These are phyloP conservation scores for Acanthoscelides obtectus DNA, from an alignment of 2,888 invertebrate species.

Conservation along the genomic window DNA sequence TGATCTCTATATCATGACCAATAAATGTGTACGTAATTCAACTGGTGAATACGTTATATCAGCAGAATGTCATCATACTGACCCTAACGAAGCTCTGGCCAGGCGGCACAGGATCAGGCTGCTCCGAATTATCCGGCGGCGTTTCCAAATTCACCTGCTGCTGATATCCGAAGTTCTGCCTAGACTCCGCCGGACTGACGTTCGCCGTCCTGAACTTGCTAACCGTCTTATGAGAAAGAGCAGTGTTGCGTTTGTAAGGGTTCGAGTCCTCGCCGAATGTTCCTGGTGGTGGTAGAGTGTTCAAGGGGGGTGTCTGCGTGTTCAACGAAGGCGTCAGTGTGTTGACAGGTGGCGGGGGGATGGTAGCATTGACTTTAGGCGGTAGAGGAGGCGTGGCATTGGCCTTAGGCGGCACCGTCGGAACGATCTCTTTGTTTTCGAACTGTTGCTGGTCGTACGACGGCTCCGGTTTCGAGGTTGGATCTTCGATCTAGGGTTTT, in stretches of 20 bases:
- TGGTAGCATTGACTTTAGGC: conserved; percentile 24
- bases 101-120: conserved; percentile 49
- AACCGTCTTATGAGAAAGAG: conserved; percentile 49
- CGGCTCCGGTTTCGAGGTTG: neutral
- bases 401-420: conserved; percentile 25
- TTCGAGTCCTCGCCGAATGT: conserved; percentile 31
- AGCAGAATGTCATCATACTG: no score
- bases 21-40: no score
- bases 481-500: neutral
- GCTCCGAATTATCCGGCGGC: conserved; percentile 64
- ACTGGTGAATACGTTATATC: no score
- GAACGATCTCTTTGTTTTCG: conserved; percentile 34
- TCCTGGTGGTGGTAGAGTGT: conserved; percentile 20
- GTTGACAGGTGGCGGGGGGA: neutral
- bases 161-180: conserved; percentile 15
- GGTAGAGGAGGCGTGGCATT: conserved; percentile 40
- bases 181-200: conserved; percentile 24
- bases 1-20: no score
- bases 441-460: neutral
- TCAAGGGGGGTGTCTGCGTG: conserved; percentile 22
- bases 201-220: conserved; percentile 31
- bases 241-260: conserved; percentile 36
- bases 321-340: neutral
- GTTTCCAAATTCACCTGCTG: conserved; percentile 57
- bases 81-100: conserved; percentile 11